Percentiles rank a stretch among this genome's conserved stretches.
These are phyloP conservation scores for Eristalis intricaria DNA, from an alignment of 2,888 invertebrate species.

Conservation along the genomic window DNA sequence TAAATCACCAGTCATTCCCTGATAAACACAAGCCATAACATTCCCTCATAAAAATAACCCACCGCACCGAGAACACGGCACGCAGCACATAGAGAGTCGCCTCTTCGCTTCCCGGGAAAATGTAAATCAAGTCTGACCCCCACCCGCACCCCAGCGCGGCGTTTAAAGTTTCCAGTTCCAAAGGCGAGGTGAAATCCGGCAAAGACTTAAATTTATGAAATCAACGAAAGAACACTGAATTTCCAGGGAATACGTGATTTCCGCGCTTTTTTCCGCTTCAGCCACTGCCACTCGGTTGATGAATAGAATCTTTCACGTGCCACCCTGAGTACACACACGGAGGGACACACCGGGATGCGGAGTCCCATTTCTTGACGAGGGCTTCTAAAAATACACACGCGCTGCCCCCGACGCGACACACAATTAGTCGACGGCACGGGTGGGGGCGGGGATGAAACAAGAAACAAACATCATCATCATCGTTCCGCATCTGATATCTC, in stretches of 20 bases:
- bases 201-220: slow-evolving; percentile 27
- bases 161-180: not conserved
- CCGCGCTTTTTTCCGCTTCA: slow-evolving; percentile 37
- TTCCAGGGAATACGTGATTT: slow-evolving; percentile 55
- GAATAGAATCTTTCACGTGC: slow-evolving; percentile 48
- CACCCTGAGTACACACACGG: not conserved
- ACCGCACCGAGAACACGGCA: not conserved
- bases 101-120: not conserved
- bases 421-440: slow-evolving; percentile 43
- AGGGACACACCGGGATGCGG: no score
- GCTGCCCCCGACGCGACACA: slow-evolving; percentile 18
- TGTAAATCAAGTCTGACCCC: slow-evolving; percentile 20
- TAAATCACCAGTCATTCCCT: not conserved
- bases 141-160: not conserved
- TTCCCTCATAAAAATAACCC: slow-evolving; percentile 23
- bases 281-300: slow-evolving; percentile 12
- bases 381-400: slow-evolving; percentile 51
- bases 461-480: slow-evolving; percentile 8
- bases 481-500: slow-evolving; percentile 28
- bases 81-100: not conserved
- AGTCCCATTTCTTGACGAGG: not conserved
- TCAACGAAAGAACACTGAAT: slow-evolving; percentile 32
- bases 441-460: not conserved
- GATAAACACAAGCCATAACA: slow-evolving; percentile 30
- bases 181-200: not conserved